Percentiles rank a stretch among this genome's conserved stretches.
Evolutionary conservation across 2,888 invertebrate species (phyloP).

Genomic region (Zootermopsis nevadensis): DNA sequence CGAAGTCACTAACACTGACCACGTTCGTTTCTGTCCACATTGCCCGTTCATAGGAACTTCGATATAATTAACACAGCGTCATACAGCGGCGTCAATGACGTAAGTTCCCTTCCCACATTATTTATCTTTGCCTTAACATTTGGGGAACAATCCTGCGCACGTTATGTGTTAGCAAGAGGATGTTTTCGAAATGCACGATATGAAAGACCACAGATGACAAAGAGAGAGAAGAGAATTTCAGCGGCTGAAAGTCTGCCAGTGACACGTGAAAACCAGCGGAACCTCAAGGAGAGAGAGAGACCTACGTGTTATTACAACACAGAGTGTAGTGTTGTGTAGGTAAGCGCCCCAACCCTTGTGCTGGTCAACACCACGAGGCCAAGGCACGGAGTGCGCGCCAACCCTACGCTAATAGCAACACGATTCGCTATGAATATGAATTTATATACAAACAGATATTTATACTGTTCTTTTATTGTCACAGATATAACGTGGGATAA

Average conservation of each 20-base stretch:
- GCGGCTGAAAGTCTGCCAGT: slow-evolving; percentile 24
- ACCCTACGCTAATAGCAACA: background rate
- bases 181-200: slow-evolving; percentile 14
- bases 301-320: background rate
- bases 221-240: slow-evolving; percentile 2
- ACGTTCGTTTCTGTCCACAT: background rate
- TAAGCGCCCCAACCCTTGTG: no score
- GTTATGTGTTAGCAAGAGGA: background rate
- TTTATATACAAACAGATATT: slow-evolving; percentile 3
- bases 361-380: no score
- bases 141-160: no score
- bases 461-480: no score
- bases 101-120: no score
- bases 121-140: no score
- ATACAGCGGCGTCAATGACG: background rate
- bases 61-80: background rate
- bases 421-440: background rate
- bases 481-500: no score
- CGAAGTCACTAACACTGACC: no score
- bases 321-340: no score
- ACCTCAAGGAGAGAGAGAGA: slow-evolving; percentile 26
- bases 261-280: slow-evolving; percentile 37
- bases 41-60: background rate
- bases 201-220: slow-evolving; percentile 10
- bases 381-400: background rate